Conservation (phyloP, 2,888 invertebrate species). For the Poecilus cupreus region DNA sequence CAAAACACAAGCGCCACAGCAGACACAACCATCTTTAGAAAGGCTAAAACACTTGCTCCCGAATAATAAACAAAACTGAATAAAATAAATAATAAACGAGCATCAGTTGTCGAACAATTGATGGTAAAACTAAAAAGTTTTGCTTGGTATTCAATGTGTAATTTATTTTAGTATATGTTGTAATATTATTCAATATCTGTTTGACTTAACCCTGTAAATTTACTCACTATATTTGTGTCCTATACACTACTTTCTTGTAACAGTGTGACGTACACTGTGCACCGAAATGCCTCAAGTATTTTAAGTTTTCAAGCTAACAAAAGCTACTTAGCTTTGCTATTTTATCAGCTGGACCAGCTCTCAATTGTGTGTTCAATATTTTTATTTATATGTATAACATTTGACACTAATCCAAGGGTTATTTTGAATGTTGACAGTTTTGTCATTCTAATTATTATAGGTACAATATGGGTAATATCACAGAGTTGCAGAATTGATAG, state of each 20-base stretch:
- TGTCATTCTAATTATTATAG: too few relatives aligned
- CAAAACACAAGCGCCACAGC: neutral
- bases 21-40: neutral
- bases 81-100: slow-evolving; percentile 1
- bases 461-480: too few relatives aligned
- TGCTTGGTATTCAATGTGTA: slow-evolving; percentile 38
- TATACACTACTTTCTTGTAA: slow-evolving; percentile 4
- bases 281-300: slow-evolving; percentile 36
- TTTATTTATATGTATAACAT: neutral
- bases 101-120: slow-evolving; percentile 2
- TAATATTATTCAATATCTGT: neutral
- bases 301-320: slow-evolving; percentile 13
- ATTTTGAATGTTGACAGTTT: neutral
- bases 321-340: slow-evolving; percentile 27
- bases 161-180: slow-evolving; percentile 22
- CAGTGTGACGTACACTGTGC: slow-evolving; percentile 34
- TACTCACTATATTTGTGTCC: slow-evolving; percentile 24
- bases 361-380: slow-evolving; percentile 14
- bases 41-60: neutral
- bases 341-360: slow-evolving; percentile 12
- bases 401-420: neutral
- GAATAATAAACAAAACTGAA: neutral
- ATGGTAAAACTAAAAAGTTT: neutral
- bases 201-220: slow-evolving; percentile 30
- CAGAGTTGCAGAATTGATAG: too few relatives aligned